phyloP scores from a whole-genome alignment of 1,140 invertebrate species.

The Triops cancriformis region DNA sequence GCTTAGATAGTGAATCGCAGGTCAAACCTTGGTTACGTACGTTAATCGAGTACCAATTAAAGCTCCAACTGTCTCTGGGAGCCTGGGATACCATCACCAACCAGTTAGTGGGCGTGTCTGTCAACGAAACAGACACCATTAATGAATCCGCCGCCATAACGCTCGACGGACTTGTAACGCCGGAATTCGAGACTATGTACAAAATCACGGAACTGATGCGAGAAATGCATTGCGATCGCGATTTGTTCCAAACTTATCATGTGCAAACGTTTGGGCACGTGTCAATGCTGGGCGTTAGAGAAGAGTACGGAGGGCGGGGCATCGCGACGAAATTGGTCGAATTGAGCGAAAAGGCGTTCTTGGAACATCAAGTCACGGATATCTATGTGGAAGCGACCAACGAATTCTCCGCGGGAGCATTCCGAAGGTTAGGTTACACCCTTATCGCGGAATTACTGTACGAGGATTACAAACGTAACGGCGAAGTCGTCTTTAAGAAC shows the following conservation, averaged over 20 bases:
- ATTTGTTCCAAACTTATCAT: neutral
- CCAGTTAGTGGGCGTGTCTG: neutral
- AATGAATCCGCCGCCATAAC: neutral
- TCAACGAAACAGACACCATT: neutral
- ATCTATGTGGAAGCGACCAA: constrained; percentile 16
- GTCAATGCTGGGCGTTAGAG: constrained; percentile 11
- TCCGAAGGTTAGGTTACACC: constrained; percentile 5
- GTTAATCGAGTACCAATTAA: neutral
- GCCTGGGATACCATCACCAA: neutral
- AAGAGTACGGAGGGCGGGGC: constrained; percentile 15
- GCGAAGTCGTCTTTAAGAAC: neutral
- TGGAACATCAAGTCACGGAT: neutral
- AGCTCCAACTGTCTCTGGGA: neutral
- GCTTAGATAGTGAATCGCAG: neutral
- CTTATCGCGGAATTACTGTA: constrained; percentile 4
- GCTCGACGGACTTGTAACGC: neutral
- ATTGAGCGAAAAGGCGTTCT: neutral
- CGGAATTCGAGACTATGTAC: neutral
- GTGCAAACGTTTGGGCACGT: neutral
- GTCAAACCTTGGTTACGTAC: neutral
- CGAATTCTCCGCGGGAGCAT: constrained; percentile 18
- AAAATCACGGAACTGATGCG: neutral
- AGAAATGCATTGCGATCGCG: neutral
- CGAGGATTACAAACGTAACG: neutral
- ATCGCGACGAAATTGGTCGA: constrained; percentile 14